Evolutionary conservation across 2,888 invertebrate genomes (phyloP), one percentile per base, ranked within the genome.

Genomic region (Agrochola circellaris): DNA sequence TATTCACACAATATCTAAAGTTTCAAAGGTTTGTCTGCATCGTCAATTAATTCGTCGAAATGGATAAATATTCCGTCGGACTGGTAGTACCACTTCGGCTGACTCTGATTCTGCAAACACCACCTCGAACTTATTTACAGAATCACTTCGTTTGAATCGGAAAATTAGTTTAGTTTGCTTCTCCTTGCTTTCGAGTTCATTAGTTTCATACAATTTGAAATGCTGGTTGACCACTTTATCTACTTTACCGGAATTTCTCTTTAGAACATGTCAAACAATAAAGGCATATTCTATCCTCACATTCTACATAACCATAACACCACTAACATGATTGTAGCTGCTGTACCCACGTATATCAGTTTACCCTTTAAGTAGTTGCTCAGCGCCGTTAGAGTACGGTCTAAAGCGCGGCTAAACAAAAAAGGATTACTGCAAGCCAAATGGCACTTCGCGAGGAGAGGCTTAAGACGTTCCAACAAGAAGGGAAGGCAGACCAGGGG

Each of bases 371-470:
- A 61, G 64, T 61, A 71, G 62, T 48, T 61, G n/a, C 68, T 69
- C 58, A 45, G 20, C 11, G 61, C 60, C 61, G 65, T 69, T 74
- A 42, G 38, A 72, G 71, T 66, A 66, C 42, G 54, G 65, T 77
- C 62, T 77, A 73, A 84, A 78, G 77, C 62, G 71, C 15, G 75
- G 76, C 68, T 77, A 81, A 87, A 86, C 84, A 89, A 88, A 88
- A 88, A 89, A 89, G 86, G 88, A 88, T 88, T 88, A 89, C 82
- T 79, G 72, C 77, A 76, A 88, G 80, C 82, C 81, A 86, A 88
- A 89, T 88, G 83, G 86, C 82, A 84, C 86, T 84, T 78, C 72
- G 73, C 79, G 76, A 76, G 51, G 75, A 75, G 73, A 77, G 84
- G 88, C 82, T 88, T 84, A 88, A 83, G 87, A 67, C 64, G 80